Conservation (phyloP, 2,797 vertebrate species). For the Enteromius afrohamiltoni region DNA sequence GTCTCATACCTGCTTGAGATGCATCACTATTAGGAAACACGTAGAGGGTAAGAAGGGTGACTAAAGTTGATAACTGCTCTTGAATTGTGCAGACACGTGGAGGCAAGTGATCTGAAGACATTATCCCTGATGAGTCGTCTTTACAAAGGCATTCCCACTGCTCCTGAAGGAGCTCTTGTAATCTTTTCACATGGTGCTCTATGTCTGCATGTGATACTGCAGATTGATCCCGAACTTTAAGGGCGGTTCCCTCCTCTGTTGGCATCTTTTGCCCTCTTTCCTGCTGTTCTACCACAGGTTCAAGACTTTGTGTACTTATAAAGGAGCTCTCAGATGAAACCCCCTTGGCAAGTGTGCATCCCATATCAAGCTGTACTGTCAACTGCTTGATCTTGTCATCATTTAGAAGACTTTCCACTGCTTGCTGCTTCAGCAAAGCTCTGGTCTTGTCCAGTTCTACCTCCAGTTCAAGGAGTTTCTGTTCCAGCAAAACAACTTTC, state of each 20-base stretch:
- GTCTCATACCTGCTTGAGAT: constrained; percentile 50
- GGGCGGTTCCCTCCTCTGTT: constrained; percentile 14
- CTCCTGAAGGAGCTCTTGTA: constrained; percentile 89
- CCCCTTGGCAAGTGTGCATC: neutral
- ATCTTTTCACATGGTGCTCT: constrained; percentile 84
- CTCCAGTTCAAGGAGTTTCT: constrained; percentile 80
- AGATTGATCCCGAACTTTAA: constrained; percentile 4
- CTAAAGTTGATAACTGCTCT: constrained; percentile 86
- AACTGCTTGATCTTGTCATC: constrained; percentile 81
- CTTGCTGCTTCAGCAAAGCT: constrained; percentile 78
- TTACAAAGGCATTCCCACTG: constrained; percentile 92
- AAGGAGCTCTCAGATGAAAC: constrained; percentile 66
- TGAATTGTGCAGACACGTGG: constrained; percentile 90
- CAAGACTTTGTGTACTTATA: constrained; percentile 2
- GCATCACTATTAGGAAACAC: constrained; percentile 72
- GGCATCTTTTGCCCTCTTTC: neutral
- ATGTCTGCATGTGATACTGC: constrained; percentile 70
- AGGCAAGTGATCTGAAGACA: constrained; percentile 80
- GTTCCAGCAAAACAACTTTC: constrained; percentile 82
- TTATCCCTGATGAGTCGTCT: constrained; percentile 74
- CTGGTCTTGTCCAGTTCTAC: constrained; percentile 79
- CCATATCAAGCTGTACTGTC: constrained; percentile 64
- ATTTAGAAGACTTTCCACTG: constrained; percentile 79
- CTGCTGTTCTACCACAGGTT: constrained; percentile 23
- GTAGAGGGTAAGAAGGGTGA: constrained; percentile 83